These are phyloP conservation scores for Hippoglossus hippoglossus DNA, from an alignment of 2,797 vertebrate species.

Conservation along the genomic window DNA sequence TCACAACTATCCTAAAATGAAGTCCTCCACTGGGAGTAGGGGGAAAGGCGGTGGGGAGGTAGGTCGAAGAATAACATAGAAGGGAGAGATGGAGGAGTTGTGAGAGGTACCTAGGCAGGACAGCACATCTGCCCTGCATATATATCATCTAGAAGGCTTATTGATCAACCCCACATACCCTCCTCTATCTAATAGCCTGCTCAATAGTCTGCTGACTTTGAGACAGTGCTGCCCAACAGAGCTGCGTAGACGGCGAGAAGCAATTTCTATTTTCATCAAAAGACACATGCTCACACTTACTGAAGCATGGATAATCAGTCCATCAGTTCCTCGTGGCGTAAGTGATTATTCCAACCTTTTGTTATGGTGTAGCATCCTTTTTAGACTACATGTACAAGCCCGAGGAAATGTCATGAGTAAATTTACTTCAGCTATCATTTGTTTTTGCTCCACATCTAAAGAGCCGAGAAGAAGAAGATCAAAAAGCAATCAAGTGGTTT, in stretches of 20 bases:
- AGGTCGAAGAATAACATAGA: background rate
- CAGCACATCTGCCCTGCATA: slow-evolving; percentile 21
- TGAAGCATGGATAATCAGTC: background rate
- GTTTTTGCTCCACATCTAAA: background rate
- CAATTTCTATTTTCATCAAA: slow-evolving; percentile 19
- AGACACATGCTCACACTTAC: background rate
- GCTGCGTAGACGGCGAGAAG: background rate
- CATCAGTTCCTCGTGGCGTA: background rate
- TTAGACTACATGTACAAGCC: background rate
- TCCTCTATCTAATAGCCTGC: slow-evolving; percentile 45
- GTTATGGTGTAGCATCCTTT: background rate
- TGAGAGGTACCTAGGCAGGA: slow-evolving; percentile 19
- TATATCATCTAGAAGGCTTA: slow-evolving; percentile 47
- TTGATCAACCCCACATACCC: slow-evolving; percentile 55
- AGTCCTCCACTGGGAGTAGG: slow-evolving; percentile 29
- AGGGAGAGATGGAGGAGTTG: background rate
- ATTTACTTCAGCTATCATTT: background rate
- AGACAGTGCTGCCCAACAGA: slow-evolving; percentile 20
- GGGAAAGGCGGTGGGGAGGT: background rate
- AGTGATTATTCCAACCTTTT: background rate
- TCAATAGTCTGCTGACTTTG: slow-evolving; percentile 45
- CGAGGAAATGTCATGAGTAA: background rate
- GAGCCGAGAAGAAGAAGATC: slow-evolving; percentile 2
- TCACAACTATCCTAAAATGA: slow-evolving; percentile 31
- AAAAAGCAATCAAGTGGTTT: background rate